These are phyloP conservation scores for Ranitomeya imitator DNA, from an alignment of 2,113 vertebrate genomes.

Conservation along the genomic window DNA sequence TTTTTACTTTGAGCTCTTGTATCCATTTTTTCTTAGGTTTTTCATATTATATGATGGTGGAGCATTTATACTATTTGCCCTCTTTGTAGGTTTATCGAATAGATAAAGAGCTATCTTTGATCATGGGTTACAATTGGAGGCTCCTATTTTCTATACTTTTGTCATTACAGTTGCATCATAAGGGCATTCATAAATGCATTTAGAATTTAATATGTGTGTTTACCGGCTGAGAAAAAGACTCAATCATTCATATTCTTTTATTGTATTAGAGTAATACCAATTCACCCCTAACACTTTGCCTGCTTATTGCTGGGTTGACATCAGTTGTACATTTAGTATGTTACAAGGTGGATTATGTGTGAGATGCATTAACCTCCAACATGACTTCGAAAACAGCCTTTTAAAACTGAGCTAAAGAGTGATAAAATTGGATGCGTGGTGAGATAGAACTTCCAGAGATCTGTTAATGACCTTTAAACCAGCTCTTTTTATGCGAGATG, in stretches of 20 bases:
- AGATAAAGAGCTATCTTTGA: slow-evolving; percentile 11
- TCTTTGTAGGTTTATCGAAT: too few relatives aligned
- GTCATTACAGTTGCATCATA: slow-evolving; percentile 48
- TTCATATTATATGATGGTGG: too few relatives aligned
- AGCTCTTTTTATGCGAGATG: slow-evolving; percentile 67
- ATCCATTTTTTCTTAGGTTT: too few relatives aligned
- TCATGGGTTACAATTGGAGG: background rate
- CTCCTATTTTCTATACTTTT: slow-evolving; percentile 8
- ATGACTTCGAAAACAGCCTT: slow-evolving; percentile 68
- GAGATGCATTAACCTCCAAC: slow-evolving; percentile 72
- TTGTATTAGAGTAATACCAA: slow-evolving; percentile 53
- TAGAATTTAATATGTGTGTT: slow-evolving; percentile 22
- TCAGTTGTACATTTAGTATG: slow-evolving; percentile 68
- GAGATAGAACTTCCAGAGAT: slow-evolving; percentile 60
- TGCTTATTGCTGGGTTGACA: slow-evolving; percentile 61
- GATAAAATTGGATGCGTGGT: slow-evolving; percentile 67
- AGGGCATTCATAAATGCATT: slow-evolving; percentile 38
- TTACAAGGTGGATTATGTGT: slow-evolving; percentile 67
- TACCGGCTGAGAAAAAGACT: slow-evolving; percentile 51
- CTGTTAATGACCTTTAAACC: slow-evolving; percentile 67
- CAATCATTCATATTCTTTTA: slow-evolving; percentile 54
- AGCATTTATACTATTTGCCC: too few relatives aligned
- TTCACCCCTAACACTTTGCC: slow-evolving; percentile 53
- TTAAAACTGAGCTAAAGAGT: slow-evolving; percentile 72
- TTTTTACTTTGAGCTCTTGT: too few relatives aligned